Conservation (phyloP, 2,113 vertebrate species). For the Terrapene triunguis region DNA sequence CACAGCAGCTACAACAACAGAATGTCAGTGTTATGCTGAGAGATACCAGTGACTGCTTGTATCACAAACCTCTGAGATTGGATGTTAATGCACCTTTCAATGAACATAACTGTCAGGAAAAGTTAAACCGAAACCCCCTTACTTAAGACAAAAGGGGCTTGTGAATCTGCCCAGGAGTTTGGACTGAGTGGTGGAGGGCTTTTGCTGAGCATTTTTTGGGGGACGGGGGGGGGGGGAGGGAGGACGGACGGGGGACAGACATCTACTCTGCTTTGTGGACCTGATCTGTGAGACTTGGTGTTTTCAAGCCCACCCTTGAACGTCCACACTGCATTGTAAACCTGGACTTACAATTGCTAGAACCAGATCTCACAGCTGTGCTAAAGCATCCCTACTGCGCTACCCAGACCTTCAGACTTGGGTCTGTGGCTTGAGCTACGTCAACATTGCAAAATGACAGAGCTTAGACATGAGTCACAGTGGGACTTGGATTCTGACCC, state of each 20-base stretch:
- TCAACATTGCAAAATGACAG: neutral
- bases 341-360: neutral
- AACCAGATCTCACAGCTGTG: neutral
- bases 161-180: neutral
- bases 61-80: neutral
- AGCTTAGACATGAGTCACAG: neutral
- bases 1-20: conserved; percentile 39
- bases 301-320: too few species aligned
- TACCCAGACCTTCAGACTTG: neutral
- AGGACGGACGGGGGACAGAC: too few species aligned
- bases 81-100: neutral
- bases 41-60: neutral
- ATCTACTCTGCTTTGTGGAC: neutral
- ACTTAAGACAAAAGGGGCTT: neutral
- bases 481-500: neutral
- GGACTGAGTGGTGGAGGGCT: neutral
- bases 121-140: neutral
- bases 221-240: too few species aligned
- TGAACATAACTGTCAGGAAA: neutral
- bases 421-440: neutral
- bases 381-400: neutral
- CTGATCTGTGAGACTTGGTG: neutral
- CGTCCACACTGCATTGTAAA: neutral
- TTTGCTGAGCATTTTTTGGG: neutral
- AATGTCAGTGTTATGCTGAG: neutral